Conservation (phyloP, 1,140 invertebrate species). For the Papilio dardanus region DNA sequence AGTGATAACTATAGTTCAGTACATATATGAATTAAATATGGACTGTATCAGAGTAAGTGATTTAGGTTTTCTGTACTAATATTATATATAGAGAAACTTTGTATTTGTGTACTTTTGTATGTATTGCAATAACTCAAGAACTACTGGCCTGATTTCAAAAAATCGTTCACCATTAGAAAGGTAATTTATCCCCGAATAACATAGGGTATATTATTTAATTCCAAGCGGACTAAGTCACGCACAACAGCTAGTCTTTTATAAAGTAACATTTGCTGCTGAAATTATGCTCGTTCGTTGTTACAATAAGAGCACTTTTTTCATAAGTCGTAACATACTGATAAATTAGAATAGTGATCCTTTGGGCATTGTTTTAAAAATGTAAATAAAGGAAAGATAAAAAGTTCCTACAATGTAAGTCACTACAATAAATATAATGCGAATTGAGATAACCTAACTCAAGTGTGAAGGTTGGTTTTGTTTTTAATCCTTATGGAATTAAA, state of each 20-base stretch:
- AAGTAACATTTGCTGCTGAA: too few species aligned
- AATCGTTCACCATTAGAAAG: too few species aligned
- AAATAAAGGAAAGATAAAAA: background rate
- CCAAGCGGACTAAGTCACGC: too few species aligned
- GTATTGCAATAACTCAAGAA: too few species aligned
- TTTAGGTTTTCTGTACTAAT: background rate
- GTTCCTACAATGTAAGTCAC: background rate
- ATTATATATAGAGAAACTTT: background rate
- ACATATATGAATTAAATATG: background rate
- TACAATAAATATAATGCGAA: background rate
- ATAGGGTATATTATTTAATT: too few species aligned
- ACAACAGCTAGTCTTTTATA: too few species aligned
- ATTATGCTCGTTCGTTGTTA: too few species aligned
- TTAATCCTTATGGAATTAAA: conserved; percentile 14
- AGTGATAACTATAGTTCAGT: background rate
- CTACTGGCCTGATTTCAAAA: too few species aligned
- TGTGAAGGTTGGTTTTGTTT: conserved; percentile 1
- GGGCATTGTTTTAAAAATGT: background rate
- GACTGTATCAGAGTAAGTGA: background rate
- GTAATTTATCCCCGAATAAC: too few species aligned
- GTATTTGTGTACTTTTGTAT: too few species aligned
- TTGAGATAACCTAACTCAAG: background rate
- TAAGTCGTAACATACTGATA: background rate
- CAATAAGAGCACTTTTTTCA: background rate
- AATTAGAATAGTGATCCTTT: background rate